Conservation (phyloP, 1,140 invertebrate species). For the Drosophila sp. region DNA sequence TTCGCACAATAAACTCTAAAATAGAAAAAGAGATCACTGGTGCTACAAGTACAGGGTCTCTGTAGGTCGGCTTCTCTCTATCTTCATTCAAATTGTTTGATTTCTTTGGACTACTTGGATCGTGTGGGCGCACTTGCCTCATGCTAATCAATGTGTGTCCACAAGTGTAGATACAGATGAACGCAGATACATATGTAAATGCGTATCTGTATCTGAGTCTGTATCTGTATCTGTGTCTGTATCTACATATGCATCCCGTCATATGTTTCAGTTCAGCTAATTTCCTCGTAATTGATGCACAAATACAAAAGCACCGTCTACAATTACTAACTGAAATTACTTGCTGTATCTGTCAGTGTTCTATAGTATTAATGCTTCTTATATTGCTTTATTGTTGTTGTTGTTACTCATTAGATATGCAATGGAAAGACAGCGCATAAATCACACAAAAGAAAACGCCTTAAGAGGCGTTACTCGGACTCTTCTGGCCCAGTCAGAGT, state of each 20-base stretch:
- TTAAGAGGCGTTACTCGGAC: constrained; percentile 32
- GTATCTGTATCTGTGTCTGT: too few relatives aligned
- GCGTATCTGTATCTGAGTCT: too few relatives aligned
- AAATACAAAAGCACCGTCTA: constrained; percentile 45
- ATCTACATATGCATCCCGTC: constrained; percentile 1
- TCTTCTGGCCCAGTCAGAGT: background rate
- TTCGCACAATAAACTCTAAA: too few relatives aligned
- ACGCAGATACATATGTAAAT: background rate
- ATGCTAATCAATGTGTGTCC: constrained; percentile 23
- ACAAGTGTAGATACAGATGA: constrained; percentile 21
- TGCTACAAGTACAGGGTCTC: too few relatives aligned
- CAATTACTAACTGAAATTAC: constrained; percentile 39
- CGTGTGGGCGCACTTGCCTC: constrained; percentile 35
- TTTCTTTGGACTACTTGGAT: constrained; percentile 1
- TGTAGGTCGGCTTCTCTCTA: background rate
- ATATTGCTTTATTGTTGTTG: constrained; percentile 27
- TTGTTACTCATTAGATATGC: constrained; percentile 66
- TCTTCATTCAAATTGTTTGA: constrained; percentile 9
- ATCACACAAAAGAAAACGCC: constrained; percentile 47
- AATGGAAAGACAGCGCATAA: constrained; percentile 59
- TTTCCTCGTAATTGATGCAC: constrained; percentile 66
- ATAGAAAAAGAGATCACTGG: too few relatives aligned
- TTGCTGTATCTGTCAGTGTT: constrained; percentile 13
- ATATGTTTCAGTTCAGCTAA: constrained; percentile 48
- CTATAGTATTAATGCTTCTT: constrained; percentile 4